Percentiles rank a stretch among this genome's conserved stretches.
Conservation (phyloP, 2,113 vertebrate species). For the Arenaria interpres region DNA sequence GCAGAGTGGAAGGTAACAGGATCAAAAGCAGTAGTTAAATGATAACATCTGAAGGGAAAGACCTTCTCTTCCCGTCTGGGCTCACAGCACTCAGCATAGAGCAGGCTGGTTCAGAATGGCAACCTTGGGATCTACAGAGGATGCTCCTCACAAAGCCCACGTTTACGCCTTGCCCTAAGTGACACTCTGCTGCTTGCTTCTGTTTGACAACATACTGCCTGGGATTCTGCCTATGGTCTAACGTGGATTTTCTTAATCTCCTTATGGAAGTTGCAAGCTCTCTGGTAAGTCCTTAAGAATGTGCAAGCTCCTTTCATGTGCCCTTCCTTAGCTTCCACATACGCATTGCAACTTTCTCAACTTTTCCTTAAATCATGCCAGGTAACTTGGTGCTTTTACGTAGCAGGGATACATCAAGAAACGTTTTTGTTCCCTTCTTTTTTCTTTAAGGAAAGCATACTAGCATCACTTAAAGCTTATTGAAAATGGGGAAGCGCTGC, state of each 20-base stretch:
- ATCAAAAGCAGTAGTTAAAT: not conserved
- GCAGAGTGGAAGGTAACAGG: not conserved
- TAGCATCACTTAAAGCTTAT: not conserved
- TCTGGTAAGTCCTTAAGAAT: not conserved
- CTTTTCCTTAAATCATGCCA: not conserved
- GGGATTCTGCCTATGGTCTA: not conserved
- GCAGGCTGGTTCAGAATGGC: not conserved
- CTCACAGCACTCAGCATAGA: accelerated
- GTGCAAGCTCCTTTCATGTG: not conserved
- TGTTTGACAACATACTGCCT: not conserved
- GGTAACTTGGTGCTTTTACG: not conserved
- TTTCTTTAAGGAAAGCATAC: not conserved
- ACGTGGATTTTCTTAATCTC: not conserved
- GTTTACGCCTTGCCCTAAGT: not conserved
- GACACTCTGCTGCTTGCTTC: not conserved
- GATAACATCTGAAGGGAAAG: not conserved
- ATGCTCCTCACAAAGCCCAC: not conserved
- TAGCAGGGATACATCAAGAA: not conserved
- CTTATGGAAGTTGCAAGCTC: not conserved
- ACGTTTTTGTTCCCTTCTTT: too few relatives aligned
- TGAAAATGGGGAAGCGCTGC: not conserved
- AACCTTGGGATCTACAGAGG: not conserved
- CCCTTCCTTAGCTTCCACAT: not conserved
- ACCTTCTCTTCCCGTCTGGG: not conserved
- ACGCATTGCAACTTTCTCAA: not conserved